Evolutionary conservation across 2,888 invertebrate genomes (phyloP).

Genomic region (Hirtodrosophila confusa): DNA sequence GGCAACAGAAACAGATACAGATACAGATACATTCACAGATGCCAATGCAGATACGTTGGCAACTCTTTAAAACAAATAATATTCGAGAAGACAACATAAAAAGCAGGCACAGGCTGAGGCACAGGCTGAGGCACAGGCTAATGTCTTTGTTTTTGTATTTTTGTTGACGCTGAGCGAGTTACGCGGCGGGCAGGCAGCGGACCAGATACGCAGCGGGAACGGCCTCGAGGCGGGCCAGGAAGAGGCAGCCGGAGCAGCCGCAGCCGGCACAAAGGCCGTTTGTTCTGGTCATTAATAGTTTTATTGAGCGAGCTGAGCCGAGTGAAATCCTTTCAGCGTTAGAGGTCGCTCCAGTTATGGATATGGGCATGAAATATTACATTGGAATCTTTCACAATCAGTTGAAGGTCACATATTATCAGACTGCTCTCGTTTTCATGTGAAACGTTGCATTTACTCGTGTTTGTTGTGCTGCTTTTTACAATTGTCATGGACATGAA

Average conservation of each 20-base stretch:
- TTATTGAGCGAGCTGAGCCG: slow-evolving; percentile 57
- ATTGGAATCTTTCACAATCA: slow-evolving; percentile 57
- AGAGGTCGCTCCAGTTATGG: slow-evolving; percentile 60
- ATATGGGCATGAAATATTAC: slow-evolving; percentile 71
- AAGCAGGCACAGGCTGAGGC: slow-evolving; percentile 17
- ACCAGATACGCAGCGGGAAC: slow-evolving; percentile 78
- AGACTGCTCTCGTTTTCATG: slow-evolving; percentile 60
- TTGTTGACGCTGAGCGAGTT: slow-evolving; percentile 47
- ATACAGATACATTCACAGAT: slow-evolving; percentile 9
- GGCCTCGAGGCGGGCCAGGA: slow-evolving; percentile 66
- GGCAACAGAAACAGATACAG: slow-evolving; percentile 27
- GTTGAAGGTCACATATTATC: slow-evolving; percentile 74
- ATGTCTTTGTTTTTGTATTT: slow-evolving; percentile 29
- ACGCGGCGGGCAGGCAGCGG: slow-evolving; percentile 53
- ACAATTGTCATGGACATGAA: slow-evolving; percentile 16
- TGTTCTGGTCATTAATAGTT: slow-evolving; percentile 81
- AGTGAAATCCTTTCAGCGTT: slow-evolving; percentile 54
- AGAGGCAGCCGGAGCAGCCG: slow-evolving; percentile 33
- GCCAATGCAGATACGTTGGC: slow-evolving; percentile 1
- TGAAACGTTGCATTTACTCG: slow-evolving; percentile 37
- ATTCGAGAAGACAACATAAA: slow-evolving; percentile 14
- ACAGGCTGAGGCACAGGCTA: slow-evolving; percentile 9
- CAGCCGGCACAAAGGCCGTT: slow-evolving; percentile 64
- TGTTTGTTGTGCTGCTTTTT: slow-evolving; percentile 25
- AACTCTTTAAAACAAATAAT: slow-evolving; percentile 22